These are phyloP conservation scores for Tetheella fluctuosa DNA, from an alignment of 2,888 invertebrate species.

Conservation along the genomic window DNA sequence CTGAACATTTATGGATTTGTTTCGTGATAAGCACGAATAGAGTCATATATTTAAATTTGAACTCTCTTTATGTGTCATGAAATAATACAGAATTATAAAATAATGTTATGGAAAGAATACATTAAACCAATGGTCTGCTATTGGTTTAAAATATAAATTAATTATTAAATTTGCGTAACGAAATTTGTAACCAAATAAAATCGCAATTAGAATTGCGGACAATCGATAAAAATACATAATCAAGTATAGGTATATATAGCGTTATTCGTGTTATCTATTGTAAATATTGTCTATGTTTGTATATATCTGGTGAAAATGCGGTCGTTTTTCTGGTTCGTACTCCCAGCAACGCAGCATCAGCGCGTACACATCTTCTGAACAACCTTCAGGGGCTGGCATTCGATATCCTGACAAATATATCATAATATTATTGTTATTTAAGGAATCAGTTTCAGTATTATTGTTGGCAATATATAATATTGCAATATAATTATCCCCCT, in stretches of 20 bases:
- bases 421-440: neutral
- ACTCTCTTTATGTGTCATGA: no score
- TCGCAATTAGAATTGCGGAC: neutral
- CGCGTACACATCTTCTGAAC: slow-evolving; percentile 94
- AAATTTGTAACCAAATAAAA: neutral
- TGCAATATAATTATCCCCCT: no score
- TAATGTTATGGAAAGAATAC: no score
- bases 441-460: neutral
- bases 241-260: neutral
- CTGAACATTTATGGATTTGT: no score
- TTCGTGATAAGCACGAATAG: no score
- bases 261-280: slow-evolving; percentile 65
- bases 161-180: neutral
- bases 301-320: slow-evolving; percentile 95
- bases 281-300: slow-evolving; percentile 89
- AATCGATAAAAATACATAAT: neutral
- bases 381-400: slow-evolving; percentile 95
- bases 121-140: no score
- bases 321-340: slow-evolving; percentile 95
- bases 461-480: no score
- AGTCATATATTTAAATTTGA: no score
- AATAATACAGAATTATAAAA: no score
- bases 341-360: slow-evolving; percentile 98
- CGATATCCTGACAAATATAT: slow-evolving; percentile 88
- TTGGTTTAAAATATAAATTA: neutral